phyloP scores from a whole-genome alignment of 2,888 invertebrate species.

The Byasa hedistus region DNA sequence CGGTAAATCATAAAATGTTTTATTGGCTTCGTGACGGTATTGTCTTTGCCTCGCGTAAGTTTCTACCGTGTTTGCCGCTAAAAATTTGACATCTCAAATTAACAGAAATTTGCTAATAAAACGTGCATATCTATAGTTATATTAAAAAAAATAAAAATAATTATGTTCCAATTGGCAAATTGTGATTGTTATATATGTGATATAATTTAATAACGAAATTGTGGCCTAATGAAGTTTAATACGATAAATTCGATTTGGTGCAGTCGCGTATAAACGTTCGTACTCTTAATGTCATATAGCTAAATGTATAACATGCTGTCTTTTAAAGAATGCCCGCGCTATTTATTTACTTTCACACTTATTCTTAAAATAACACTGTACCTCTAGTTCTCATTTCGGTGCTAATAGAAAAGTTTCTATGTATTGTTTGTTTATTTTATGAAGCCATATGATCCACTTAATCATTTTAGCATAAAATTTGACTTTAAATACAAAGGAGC shows the following conservation, averaged over 20 bases:
- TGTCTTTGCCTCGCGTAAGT: neutral
- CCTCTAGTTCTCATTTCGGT: conserved; percentile 15
- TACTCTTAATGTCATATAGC: conserved; percentile 7
- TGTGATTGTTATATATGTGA: conserved; percentile 68
- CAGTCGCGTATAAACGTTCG: conserved; percentile 44
- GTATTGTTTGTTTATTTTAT: conserved; percentile 13
- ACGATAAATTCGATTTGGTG: conserved; percentile 35
- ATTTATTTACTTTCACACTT: conserved; percentile 4
- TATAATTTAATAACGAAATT: conserved; percentile 59
- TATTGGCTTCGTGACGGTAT: neutral
- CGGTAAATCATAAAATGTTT: neutral
- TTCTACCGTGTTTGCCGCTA: neutral
- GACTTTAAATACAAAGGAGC: conserved; percentile 21
- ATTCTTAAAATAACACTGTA: neutral
- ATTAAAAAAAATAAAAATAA: conserved; percentile 2
- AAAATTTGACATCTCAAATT: neutral
- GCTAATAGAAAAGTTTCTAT: conserved; percentile 20
- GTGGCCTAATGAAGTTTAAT: conserved; percentile 61
- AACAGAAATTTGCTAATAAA: conserved; percentile 19
- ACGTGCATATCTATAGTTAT: conserved; percentile 8
- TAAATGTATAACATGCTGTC: conserved; percentile 3
- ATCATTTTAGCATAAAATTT: conserved; percentile 5
- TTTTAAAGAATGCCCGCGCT: conserved; percentile 11
- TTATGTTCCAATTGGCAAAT: conserved; percentile 42
- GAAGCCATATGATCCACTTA: conserved; percentile 4